phyloP scores from a whole-genome alignment of 2,113 vertebrate species.

The Oxyura jamaicensis region DNA sequence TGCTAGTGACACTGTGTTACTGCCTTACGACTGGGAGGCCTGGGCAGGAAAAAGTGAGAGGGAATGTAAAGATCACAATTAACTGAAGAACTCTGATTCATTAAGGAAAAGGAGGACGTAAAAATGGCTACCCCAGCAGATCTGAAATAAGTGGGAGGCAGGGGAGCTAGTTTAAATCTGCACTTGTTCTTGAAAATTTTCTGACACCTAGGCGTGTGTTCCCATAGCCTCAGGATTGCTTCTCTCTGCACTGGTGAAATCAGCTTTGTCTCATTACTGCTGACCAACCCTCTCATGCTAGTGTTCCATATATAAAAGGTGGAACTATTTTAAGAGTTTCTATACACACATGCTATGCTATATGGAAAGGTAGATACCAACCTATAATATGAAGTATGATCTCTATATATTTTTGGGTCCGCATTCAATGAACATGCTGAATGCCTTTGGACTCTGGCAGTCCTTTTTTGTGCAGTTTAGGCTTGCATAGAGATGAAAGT shows the following conservation, averaged over 20 bases:
- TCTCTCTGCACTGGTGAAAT: not conserved
- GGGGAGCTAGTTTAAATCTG: not conserved
- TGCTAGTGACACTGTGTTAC: not conserved
- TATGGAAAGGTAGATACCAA: not conserved
- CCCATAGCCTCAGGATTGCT: not conserved
- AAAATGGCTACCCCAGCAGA: not conserved
- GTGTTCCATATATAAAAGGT: not conserved
- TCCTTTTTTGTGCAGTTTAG: not conserved
- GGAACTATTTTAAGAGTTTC: not conserved
- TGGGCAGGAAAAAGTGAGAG: slow-evolving; percentile 31
- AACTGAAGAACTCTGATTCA: slow-evolving; percentile 17
- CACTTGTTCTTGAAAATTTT: not conserved
- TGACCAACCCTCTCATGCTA: not conserved
- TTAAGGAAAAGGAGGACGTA: not conserved
- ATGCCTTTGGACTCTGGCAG: not conserved
- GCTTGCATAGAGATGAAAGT: not conserved
- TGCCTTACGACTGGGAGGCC: slow-evolving; percentile 7
- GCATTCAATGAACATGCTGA: not conserved
- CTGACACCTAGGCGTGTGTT: not conserved
- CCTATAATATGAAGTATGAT: not conserved
- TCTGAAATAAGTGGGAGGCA: not conserved
- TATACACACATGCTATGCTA: accelerated
- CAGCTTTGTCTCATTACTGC: not conserved
- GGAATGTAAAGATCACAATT: slow-evolving; percentile 28
- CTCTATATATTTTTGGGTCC: not conserved